Conservation (phyloP, 2,113 vertebrate species). For the Oreocharis arfaki region DNA sequence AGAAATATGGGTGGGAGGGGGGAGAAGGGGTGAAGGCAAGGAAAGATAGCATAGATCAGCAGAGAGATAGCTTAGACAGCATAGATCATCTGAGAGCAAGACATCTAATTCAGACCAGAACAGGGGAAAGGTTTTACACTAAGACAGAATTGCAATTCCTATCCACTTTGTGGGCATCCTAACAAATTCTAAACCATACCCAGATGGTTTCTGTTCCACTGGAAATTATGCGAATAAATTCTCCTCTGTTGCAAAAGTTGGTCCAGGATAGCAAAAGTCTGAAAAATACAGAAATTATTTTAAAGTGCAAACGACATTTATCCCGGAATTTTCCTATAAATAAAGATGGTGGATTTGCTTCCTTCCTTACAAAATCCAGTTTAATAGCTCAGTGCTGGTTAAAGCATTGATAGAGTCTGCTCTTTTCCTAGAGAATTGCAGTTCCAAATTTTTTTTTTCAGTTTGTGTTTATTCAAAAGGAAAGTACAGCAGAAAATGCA, state of each 20-base stretch:
- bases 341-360: background rate
- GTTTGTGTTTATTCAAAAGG: background rate
- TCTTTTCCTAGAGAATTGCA: background rate
- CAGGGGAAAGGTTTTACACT: background rate
- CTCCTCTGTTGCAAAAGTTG: background rate
- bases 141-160: background rate
- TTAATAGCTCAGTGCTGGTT: background rate
- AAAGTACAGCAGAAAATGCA: background rate
- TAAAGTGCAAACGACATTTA: background rate
- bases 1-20: background rate
- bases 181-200: background rate
- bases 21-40: rapidly evolving
- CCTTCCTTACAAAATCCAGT: background rate
- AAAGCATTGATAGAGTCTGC: background rate
- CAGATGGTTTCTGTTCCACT: background rate
- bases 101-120: background rate
- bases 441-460: background rate
- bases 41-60: background rate
- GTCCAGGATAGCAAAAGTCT: background rate
- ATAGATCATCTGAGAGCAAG: background rate
- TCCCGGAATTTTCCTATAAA: background rate
- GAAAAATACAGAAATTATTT: background rate
- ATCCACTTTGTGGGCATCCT: background rate
- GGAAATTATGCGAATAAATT: background rate
- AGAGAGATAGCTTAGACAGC: background rate